Evolutionary conservation across 2,888 invertebrate species (phyloP), one percentile per base, ranked within the genome.

Genomic region (Vesta saturnalis): DNA sequence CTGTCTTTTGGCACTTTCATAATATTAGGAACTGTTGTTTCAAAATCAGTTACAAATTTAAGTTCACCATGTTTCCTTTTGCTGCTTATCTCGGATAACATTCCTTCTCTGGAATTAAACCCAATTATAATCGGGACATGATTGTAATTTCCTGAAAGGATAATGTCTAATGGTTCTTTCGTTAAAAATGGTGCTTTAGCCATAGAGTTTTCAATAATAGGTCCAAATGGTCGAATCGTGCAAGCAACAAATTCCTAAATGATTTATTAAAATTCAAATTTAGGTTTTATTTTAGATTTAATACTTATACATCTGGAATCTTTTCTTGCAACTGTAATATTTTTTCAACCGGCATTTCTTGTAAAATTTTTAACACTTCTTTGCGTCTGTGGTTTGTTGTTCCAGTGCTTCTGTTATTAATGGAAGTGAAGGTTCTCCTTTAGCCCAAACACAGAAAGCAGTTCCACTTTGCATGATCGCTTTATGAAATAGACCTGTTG

Each of bases 401-500:
- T 46, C 18, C 43, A 63, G 55, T 78, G 77, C 64, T 80, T 76
- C 0, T 83, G 83, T 52, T 85, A 70, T 12, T 71, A 60, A 80
- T 77, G 56, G 76, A 76, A 5, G 80, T 79, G 82, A 81, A 81
- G 61, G 80, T 74, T 6, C 4, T 72, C 73, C 72, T 63, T 55
- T 18, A 0, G 77, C 76, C 81, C 82, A 82, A 60, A 72, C 62
- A 69, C 73, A 78, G 16, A 80, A 61, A 1, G 79, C 80, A 54
- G 74, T 74, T 15, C 81, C 82, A 73, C 83, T 83, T 75, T 82
- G 82, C 14, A 76, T 69, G 60, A 82, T 79, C 1, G 80, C 81
- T 74, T 78, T 81, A 55, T 82, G 81, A 65, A 82, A 81, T 16
- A 82, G 71, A 18, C 79, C 80, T 80, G 60, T 52, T 21, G 18